Evolutionary conservation across 2,113 vertebrate species (phyloP).

Genomic region (Potamarius usumacintae): DNA sequence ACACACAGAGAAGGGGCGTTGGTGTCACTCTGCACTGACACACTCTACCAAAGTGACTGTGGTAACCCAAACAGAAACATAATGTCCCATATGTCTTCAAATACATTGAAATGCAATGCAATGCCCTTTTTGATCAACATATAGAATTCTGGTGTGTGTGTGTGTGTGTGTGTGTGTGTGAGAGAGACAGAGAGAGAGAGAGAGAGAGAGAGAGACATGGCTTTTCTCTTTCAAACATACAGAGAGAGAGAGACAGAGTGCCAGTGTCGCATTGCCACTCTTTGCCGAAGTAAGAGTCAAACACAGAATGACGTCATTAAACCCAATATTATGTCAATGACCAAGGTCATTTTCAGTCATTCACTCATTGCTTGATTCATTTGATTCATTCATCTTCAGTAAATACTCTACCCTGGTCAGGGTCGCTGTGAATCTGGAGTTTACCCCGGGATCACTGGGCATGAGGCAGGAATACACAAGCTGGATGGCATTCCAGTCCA

Average conservation of each 20-base stretch:
- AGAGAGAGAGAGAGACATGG: background rate
- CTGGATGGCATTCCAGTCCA: background rate
- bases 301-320: background rate
- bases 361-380: background rate
- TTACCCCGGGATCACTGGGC: background rate
- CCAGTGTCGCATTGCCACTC: background rate
- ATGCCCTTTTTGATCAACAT: background rate
- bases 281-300: background rate
- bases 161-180: too few species aligned
- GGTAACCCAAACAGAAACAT: background rate
- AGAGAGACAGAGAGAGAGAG: too few species aligned
- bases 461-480: background rate
- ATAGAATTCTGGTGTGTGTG: background rate
- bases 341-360: background rate
- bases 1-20: slow-evolving; percentile 4
- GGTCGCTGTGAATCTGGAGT: background rate
- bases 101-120: background rate
- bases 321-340: background rate
- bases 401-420: background rate
- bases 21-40: background rate
- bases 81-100: background rate
- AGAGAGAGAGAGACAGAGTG: background rate
- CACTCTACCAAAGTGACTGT: background rate
- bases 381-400: background rate
- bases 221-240: background rate